Evolutionary conservation across 2,888 invertebrate genomes (phyloP).

Genomic region (Nomada fucata): DNA sequence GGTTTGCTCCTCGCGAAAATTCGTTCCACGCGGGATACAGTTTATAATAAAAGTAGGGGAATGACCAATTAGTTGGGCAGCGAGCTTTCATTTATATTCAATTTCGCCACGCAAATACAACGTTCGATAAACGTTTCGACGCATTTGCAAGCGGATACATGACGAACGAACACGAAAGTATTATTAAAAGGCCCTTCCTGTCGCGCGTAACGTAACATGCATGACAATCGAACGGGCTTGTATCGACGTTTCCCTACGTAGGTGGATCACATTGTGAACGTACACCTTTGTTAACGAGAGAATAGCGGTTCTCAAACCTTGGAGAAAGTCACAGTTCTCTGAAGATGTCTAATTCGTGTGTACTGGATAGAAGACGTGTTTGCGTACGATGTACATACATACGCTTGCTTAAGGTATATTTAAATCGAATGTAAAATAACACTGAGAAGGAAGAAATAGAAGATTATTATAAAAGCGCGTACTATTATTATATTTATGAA

Average conservation of each 20-base stretch:
- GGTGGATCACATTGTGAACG: conserved; percentile 43
- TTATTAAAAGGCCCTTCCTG: conserved; percentile 63
- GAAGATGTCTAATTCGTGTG: not conserved
- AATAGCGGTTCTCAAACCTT: conserved; percentile 28
- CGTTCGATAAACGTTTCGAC: conserved; percentile 26
- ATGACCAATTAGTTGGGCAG: conserved; percentile 13
- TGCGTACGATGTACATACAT: no score
- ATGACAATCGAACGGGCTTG: conserved; percentile 59
- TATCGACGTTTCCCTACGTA: conserved; percentile 50
- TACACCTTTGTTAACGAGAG: not conserved
- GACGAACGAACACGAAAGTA: conserved; percentile 41
- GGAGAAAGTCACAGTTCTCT: not conserved
- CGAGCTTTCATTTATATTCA: conserved; percentile 46
- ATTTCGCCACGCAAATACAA: conserved; percentile 25
- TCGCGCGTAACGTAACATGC: conserved; percentile 50
- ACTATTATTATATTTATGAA: no score
- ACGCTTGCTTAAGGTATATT: no score
- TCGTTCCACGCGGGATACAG: no score
- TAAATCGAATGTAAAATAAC: no score
- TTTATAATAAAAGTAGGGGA: not conserved
- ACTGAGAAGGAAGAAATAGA: no score
- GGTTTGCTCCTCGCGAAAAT: not conserved
- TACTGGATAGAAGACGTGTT: no score
- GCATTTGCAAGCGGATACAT: conserved; percentile 44
- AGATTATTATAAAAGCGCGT: no score